A percentile compares a stretch with the other conserved stretches of the same genome.
Evolutionary conservation across 2,113 vertebrate species (phyloP).

Genomic region (Heteronetta atricapilla): DNA sequence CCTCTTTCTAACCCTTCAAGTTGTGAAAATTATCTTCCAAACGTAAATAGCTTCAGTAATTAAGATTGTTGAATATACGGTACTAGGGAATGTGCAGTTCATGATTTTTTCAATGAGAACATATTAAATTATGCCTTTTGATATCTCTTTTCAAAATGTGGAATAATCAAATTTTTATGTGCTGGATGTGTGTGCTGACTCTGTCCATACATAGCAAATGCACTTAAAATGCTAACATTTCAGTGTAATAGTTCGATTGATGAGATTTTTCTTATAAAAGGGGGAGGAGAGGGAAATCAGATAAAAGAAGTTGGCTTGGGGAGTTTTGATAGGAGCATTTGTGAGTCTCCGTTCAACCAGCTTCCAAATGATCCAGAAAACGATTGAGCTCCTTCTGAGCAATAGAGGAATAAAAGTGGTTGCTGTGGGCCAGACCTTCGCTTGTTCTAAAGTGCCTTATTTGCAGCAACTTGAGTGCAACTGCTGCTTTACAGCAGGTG

Average conservation of each 20-base stretch:
- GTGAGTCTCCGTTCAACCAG: not conserved
- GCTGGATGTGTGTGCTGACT: slow-evolving; percentile 35
- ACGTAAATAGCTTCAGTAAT: slow-evolving; percentile 59
- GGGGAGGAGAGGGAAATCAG: slow-evolving; percentile 2
- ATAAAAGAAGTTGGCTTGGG: not conserved
- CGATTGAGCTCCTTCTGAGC: not conserved
- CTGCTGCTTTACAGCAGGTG: not conserved
- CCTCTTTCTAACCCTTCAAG: not conserved
- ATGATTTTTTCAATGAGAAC: slow-evolving; percentile 61
- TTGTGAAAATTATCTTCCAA: slow-evolving; percentile 23
- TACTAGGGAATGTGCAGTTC: slow-evolving; percentile 29
- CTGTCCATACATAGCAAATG: slow-evolving; percentile 65
- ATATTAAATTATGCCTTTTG: slow-evolving; percentile 74
- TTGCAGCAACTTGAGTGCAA: not conserved
- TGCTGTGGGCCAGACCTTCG: not conserved
- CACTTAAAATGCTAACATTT: slow-evolving; percentile 57
- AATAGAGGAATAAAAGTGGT: not conserved
- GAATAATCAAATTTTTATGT: slow-evolving; percentile 67
- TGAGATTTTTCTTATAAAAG: slow-evolving; percentile 19
- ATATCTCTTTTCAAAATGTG: slow-evolving; percentile 53
- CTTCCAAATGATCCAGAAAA: slow-evolving; percentile 29
- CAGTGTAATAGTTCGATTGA: not conserved
- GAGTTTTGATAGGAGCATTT: not conserved
- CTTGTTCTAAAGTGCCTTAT: not conserved
- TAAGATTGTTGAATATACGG: slow-evolving; percentile 40